Evolutionary conservation across 1,140 invertebrate genomes (phyloP).

Genomic region (Polyergus mexicanus): DNA sequence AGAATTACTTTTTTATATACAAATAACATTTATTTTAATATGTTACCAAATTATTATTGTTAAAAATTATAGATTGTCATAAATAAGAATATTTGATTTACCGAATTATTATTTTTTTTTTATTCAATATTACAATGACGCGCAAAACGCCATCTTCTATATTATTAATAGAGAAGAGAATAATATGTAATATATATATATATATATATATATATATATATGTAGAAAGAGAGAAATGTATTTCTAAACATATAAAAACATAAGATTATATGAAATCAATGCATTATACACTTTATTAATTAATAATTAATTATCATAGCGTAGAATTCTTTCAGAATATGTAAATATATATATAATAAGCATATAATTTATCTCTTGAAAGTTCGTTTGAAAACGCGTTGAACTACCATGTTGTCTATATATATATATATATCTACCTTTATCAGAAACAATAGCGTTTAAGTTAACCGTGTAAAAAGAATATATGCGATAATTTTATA

Average conservation of each 20-base stretch:
- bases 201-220: neutral
- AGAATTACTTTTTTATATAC: constrained; percentile 24
- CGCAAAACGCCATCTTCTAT: constrained; percentile 27
- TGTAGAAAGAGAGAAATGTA: neutral
- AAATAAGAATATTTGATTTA: constrained; percentile 13
- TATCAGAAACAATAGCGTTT: neutral
- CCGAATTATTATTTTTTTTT: neutral
- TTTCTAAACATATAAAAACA: constrained; percentile 24
- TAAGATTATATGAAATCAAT: constrained; percentile 12
- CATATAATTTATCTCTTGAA: neutral
- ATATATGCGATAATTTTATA: neutral
- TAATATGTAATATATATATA: neutral
- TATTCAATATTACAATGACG: neutral
- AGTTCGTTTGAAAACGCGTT: constrained; percentile 16
- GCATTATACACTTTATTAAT: neutral
- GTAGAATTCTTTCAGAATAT: neutral
- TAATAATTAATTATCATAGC: neutral
- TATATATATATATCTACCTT: neutral
- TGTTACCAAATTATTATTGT: neutral
- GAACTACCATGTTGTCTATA: constrained; percentile 34
- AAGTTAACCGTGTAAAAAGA: neutral
- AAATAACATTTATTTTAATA: constrained; percentile 26
- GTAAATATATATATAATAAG: neutral
- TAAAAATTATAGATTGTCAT: constrained; percentile 16
- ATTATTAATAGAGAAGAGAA: constrained; percentile 14